Base-by-base conservation (phyloP, 2,113 vertebrate genomes). In the Hystrix cristata region DNA sequence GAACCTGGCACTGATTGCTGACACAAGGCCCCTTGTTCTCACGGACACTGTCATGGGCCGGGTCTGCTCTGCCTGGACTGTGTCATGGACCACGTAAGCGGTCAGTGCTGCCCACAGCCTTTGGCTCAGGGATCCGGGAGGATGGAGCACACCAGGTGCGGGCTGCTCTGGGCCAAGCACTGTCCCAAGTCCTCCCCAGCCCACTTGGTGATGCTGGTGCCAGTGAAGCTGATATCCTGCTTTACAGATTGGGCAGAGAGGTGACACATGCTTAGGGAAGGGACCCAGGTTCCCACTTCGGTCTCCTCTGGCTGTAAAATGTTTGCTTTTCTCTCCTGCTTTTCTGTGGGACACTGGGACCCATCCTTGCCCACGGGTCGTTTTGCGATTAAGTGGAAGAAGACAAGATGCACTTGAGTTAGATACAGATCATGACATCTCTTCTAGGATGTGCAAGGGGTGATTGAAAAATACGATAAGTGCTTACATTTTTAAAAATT, bases 11-110 rank as follows among this genome's bases (percentile, higher is more conserved):
- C 76, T 19, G 62, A 23, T 7, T 29, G 51, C 57, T n/a, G 57
- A 21, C 13, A 46, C 48, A 12, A 57, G 9, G 0, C 10, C 29
- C 18, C 10, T 31, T 19, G 7, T 8, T 31, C 38, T 93, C 46
- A 34, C 6, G 4, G 16, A 13, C 1, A 1, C 18, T 29, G n/a
- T 29, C 3, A 0, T 7, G 31, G 78, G 72, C 23, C 48, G 85
- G 43, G 4, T 34, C 71, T 46, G 16, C 25, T 87, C 16, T 67
- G 25, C 80, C 48, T 72, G 16, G 76, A 43, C 16, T 46, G 79
- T 38, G 3, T 31, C 2, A 1, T 2, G 23, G 55, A 43, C 25
- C 0, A 0, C 51, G 12, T 21, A 27, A 21, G 31, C n/a, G 1
- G 1, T 38, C 18, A 3, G 69, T 60, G 65, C 25, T 80, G 34